phyloP scores from a whole-genome alignment of 2,797 vertebrate genomes.

The Florisuga fusca region DNA sequence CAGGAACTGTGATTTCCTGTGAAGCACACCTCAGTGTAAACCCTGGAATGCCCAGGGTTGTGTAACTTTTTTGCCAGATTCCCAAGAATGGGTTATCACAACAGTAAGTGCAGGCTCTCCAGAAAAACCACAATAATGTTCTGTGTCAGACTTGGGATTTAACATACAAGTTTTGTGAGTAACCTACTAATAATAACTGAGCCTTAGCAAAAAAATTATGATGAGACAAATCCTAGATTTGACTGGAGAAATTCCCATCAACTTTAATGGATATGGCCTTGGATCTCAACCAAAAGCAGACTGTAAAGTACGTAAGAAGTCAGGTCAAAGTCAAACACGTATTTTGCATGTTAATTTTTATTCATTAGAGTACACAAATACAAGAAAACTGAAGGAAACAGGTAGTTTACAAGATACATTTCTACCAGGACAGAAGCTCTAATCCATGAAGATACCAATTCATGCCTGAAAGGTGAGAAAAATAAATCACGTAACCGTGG shows the following conservation, averaged over 20 bases:
- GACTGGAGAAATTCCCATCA: background rate
- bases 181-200: background rate
- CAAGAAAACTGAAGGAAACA: background rate
- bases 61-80: background rate
- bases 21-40: background rate
- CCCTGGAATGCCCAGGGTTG: background rate
- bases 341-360: background rate
- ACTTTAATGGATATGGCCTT: background rate
- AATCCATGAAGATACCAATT: background rate
- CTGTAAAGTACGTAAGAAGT: background rate
- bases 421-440: background rate
- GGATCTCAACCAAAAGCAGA: background rate
- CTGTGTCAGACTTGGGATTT: background rate
- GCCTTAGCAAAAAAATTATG: background rate
- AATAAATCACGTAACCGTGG: rapidly evolving
- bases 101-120: background rate
- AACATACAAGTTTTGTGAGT: background rate
- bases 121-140: rapidly evolving
- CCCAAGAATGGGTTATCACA: background rate
- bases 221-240: background rate
- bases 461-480: background rate
- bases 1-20: background rate
- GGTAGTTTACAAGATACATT: background rate
- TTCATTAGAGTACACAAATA: background rate
- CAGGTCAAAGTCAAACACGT: background rate